phyloP scores from a whole-genome alignment of 2,113 vertebrate species.

The Charadrius vociferus region DNA sequence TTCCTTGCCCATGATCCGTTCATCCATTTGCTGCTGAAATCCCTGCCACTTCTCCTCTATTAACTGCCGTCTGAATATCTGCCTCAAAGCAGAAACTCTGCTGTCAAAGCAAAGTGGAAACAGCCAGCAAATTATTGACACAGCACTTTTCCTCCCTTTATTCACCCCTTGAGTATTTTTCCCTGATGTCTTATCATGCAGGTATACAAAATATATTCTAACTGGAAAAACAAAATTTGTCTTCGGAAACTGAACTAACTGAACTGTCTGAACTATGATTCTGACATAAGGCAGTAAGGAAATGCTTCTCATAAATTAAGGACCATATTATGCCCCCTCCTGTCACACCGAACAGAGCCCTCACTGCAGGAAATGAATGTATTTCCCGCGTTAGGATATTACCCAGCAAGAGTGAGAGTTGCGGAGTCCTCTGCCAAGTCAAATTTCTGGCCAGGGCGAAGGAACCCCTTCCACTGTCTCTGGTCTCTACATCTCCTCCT shows the following conservation, averaged over 20 bases:
- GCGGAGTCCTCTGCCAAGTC: background rate
- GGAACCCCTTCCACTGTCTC: background rate
- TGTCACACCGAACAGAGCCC: accelerated
- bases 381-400: background rate
- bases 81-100: slow-evolving; percentile 24
- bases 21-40: background rate
- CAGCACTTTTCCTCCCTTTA: background rate
- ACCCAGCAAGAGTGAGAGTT: background rate
- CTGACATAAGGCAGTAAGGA: background rate
- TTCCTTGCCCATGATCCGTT: background rate
- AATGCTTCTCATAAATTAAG: too few relatives aligned
- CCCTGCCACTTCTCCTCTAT: background rate
- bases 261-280: background rate
- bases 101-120: background rate
- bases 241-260: background rate
- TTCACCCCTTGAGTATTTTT: background rate
- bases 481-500: background rate
- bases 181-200: background rate
- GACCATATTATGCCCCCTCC: accelerated
- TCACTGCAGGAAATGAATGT: accelerated
- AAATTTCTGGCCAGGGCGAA: accelerated
- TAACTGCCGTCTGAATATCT: background rate
- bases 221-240: background rate
- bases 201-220: background rate
- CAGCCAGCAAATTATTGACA: background rate